These are phyloP conservation scores for Phytoseiulus persimilis DNA, from an alignment of 2,888 invertebrate genomes.

Conservation along the genomic window DNA sequence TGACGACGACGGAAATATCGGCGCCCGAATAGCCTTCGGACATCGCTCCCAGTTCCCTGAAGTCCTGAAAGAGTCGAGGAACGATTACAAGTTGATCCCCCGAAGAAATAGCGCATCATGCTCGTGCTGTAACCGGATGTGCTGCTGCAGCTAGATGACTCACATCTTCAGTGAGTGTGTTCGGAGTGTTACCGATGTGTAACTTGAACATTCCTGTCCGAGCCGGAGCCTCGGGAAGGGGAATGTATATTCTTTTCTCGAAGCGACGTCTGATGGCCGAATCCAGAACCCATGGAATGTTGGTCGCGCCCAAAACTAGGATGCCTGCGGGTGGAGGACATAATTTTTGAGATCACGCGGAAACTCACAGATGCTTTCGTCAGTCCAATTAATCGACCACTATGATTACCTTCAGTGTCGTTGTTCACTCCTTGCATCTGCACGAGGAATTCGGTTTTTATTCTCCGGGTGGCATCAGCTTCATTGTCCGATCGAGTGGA, in stretches of 20 bases:
- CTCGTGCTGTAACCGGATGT: neutral
- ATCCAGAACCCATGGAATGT: constrained; percentile 89
- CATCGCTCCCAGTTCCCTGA: neutral
- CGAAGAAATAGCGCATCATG: no score
- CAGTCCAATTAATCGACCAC: no score
- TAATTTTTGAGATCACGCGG: neutral
- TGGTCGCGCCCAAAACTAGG: constrained; percentile 89
- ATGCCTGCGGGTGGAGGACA: constrained; percentile 58
- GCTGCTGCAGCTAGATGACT: neutral
- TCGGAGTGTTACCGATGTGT: constrained; percentile 77
- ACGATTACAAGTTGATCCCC: no score
- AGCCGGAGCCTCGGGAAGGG: constrained; percentile 88
- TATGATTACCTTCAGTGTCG: neutral
- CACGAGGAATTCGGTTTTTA: constrained; percentile 97
- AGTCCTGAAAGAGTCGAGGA: constrained; percentile 48
- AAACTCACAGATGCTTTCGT: neutral
- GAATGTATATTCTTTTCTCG: constrained; percentile 97
- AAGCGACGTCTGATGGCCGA: constrained; percentile 88
- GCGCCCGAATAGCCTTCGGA: constrained; percentile 69
- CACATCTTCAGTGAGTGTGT: constrained; percentile 66
- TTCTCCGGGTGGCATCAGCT: constrained; percentile 91
- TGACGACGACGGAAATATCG: constrained; percentile 91
- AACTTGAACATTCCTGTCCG: constrained; percentile 87
- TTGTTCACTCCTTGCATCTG: constrained; percentile 80
- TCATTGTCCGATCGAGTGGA: constrained; percentile 96